These are phyloP conservation scores for Vanacampus margaritifer DNA, from an alignment of 2,113 vertebrate genomes.

Conservation along the genomic window DNA sequence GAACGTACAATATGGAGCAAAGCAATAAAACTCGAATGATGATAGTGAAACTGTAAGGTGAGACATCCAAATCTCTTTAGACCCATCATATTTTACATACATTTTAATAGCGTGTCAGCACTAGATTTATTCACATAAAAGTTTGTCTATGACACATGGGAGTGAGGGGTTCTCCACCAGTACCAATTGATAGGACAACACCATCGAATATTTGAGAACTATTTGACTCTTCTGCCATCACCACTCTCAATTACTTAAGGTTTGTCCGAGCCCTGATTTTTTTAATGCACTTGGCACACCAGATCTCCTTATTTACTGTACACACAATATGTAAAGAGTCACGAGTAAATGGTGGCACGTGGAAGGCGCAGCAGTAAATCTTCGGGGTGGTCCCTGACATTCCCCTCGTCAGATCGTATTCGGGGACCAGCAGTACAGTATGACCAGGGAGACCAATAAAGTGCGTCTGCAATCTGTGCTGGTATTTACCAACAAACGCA, in stretches of 20 bases:
- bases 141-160: slow-evolving; percentile 16
- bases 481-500: slow-evolving; percentile 18
- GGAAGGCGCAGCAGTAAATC: slow-evolving; percentile 40
- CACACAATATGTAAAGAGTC: slow-evolving; percentile 10
- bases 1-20: not conserved
- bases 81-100: slow-evolving; percentile 28
- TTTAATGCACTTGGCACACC: not conserved
- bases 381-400: slow-evolving; percentile 12
- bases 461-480: slow-evolving; percentile 31
- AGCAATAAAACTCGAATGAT: slow-evolving; percentile 7
- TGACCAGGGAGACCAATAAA: slow-evolving; percentile 9
- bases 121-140: slow-evolving; percentile 41
- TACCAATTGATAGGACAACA: not conserved
- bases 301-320: slow-evolving; percentile 4
- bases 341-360: slow-evolving; percentile 12
- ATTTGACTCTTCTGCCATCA: not conserved
- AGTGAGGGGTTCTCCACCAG: not conserved
- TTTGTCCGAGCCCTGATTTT: not conserved
- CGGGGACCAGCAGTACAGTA: slow-evolving; percentile 19
- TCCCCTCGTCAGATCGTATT: slow-evolving; percentile 26
- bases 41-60: slow-evolving; percentile 6
- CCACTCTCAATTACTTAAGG: too few species aligned
- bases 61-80: slow-evolving; percentile 29
- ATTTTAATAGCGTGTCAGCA: slow-evolving; percentile 35
- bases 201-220: not conserved